Conservation (phyloP, 2,113 vertebrate species). For the Paratilapia polleni region DNA sequence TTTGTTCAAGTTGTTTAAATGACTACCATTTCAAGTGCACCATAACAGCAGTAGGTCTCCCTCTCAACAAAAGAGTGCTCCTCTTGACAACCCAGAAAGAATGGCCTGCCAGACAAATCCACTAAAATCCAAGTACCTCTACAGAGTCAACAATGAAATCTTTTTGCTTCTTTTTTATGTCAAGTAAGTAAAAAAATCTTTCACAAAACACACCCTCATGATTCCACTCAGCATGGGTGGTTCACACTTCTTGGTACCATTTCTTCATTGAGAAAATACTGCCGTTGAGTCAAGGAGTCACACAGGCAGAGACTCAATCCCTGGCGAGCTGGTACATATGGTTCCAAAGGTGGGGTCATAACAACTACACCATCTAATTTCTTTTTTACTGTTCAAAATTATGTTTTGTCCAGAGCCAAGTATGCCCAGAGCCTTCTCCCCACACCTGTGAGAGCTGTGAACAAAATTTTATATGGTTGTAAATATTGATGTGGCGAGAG, state of each 20-base stretch:
- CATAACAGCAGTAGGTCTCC: conserved; percentile 15
- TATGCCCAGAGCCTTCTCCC: conserved; percentile 2
- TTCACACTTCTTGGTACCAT: not conserved
- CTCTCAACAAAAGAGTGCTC: not conserved
- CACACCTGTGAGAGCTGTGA: conserved; percentile 37
- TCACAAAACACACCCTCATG: not conserved
- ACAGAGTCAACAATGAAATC: not conserved
- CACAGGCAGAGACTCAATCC: conserved; percentile 27
- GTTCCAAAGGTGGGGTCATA: conserved; percentile 13
- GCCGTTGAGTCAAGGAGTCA: conserved; percentile 5
- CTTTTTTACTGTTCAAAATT: conserved; percentile 39
- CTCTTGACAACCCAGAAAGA: conserved; percentile 24
- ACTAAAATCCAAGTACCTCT: conserved; percentile 14
- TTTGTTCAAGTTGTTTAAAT: conserved; percentile 14
- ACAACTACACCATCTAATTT: conserved; percentile 25
- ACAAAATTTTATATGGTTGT: conserved; percentile 39
- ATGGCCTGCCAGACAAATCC: conserved; percentile 29
- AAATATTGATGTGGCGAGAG: conserved; percentile 40
- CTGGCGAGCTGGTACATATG: not conserved
- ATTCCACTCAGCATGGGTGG: not conserved
- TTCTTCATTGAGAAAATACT: conserved; percentile 22
- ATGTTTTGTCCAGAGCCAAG: conserved; percentile 26
- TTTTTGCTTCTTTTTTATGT: not conserved
- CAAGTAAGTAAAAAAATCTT: not conserved
- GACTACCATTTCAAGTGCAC: conserved; percentile 18